Conservation (phyloP, 2,797 vertebrate species). For the Scomberomorus guttatus region DNA sequence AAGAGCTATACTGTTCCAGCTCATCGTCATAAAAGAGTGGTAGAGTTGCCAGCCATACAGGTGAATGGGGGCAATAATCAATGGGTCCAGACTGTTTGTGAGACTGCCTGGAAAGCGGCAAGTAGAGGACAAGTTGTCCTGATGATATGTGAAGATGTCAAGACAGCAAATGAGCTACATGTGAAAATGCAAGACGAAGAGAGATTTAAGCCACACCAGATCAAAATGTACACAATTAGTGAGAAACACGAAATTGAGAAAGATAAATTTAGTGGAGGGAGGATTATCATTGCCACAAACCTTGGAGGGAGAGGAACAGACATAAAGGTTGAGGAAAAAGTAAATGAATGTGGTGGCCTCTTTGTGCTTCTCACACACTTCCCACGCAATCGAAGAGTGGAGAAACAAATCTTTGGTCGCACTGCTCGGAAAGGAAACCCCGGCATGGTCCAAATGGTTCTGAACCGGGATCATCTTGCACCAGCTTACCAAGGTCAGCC, state of each 20-base stretch:
- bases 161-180: conserved; percentile 8
- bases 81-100: conserved; percentile 9
- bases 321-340: not conserved
- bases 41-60: not conserved
- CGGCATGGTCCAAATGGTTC: conserved; percentile 31
- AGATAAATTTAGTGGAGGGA: not conserved
- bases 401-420: conserved; percentile 46
- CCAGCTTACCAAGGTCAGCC: conserved; percentile 2
- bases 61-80: not conserved
- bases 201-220: not conserved
- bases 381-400: conserved; percentile 28
- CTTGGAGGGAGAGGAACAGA: conserved; percentile 2
- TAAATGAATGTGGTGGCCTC: not conserved
- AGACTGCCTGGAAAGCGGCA: not conserved
- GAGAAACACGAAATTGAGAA: conserved; percentile 10
- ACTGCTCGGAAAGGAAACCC: conserved; percentile 49
- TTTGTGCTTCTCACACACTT: conserved; percentile 20
- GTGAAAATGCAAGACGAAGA: not conserved
- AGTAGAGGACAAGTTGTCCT: not conserved
- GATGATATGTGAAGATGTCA: conserved; percentile 11
- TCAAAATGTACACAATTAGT: conserved; percentile 8
- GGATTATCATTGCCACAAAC: conserved; percentile 7
- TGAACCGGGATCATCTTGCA: conserved; percentile 1
- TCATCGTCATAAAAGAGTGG: not conserved
- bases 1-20: not conserved